Evolutionary conservation across 2,797 vertebrate species (phyloP).

Genomic region (Xyrichtys novacula): DNA sequence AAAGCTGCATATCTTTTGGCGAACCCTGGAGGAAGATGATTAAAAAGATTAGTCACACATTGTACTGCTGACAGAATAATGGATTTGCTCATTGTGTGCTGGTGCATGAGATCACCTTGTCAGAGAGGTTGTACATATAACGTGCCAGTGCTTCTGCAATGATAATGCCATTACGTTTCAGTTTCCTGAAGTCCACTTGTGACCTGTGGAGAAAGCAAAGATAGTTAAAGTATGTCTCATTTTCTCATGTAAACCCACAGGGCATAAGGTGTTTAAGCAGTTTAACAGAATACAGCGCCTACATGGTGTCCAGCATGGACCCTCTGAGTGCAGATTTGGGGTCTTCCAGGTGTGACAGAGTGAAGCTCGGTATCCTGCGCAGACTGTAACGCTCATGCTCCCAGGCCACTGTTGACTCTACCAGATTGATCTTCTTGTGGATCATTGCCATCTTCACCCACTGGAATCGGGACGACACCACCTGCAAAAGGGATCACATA

Average conservation of each 20-base stretch:
- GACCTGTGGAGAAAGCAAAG: constrained; percentile 66
- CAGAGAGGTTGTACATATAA: constrained; percentile 85
- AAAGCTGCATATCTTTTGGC: constrained; percentile 83
- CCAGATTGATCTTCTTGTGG: constrained; percentile 89
- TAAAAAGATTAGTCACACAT: constrained; percentile 3
- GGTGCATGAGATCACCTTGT: constrained; percentile 76
- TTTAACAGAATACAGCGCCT: constrained; percentile 10
- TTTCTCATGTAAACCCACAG: background rate
- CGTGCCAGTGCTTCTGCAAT: constrained; percentile 84
- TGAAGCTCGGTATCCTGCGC: constrained; percentile 84
- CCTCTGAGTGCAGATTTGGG: constrained; percentile 80
- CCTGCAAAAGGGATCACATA: constrained; percentile 66
- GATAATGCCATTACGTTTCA: constrained; percentile 84
- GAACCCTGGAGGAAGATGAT: constrained; percentile 75
- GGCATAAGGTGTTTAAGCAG: background rate
- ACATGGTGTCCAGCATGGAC: constrained; percentile 86
- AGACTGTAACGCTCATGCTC: constrained; percentile 87
- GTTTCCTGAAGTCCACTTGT: constrained; percentile 83
- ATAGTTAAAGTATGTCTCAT: background rate
- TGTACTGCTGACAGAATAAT: background rate
- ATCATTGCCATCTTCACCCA: constrained; percentile 82
- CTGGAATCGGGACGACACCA: constrained; percentile 83
- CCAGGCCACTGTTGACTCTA: constrained; percentile 84
- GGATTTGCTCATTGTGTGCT: background rate
- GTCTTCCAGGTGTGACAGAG: constrained; percentile 85